Base-by-base conservation (phyloP, 2,797 vertebrate species). In the Notamacropus eugenii region DNA sequence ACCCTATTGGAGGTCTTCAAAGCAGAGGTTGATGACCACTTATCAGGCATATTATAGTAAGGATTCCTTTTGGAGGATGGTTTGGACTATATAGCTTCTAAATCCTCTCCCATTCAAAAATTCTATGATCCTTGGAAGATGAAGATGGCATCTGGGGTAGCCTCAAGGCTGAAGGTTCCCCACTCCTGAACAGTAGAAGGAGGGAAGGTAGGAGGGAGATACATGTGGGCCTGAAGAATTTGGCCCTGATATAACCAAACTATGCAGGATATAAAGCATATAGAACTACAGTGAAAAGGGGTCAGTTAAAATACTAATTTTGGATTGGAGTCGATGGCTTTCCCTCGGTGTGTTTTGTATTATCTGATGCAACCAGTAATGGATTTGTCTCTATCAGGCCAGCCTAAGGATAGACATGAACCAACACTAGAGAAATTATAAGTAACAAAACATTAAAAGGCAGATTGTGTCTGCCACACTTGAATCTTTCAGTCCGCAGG, bases 351-450 rank as follows among this genome's bases (percentile, higher is more conserved):
- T 93, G 50, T 90, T 31, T 58, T 95, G 95, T 58, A 52, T 96
- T 96, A 96, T 97, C 96, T 96, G 92, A 96, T 97, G 87, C 92
- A 98, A 92, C 55, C 91, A 94, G 87, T 92, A 55, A 91, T 0
- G 0, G 93, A 96, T 97, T 97, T 96, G 94, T 40, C 55, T 97
- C 93, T 96, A 92, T 82, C 94, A 91, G 98, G 74, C 24, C 91
- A 97, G 97, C 93, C 93, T 91, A 96, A 97, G 62, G 87, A 52
- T 96, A 31, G 24, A 91, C 95, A 97, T 0, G 8, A 95, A 95
- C 62, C 91, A 54, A 91, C 91, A 92, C 90, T 54, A 90, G 96
- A 98, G 95, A 98, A 98, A 98, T 98, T 90, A 3, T 46, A 96
- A 97, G 92, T 97, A 98, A 97, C 93, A 94, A 96, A 93, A 3